Base-by-base conservation (phyloP, 2,113 vertebrate genomes). In the Indicator maculatus region DNA sequence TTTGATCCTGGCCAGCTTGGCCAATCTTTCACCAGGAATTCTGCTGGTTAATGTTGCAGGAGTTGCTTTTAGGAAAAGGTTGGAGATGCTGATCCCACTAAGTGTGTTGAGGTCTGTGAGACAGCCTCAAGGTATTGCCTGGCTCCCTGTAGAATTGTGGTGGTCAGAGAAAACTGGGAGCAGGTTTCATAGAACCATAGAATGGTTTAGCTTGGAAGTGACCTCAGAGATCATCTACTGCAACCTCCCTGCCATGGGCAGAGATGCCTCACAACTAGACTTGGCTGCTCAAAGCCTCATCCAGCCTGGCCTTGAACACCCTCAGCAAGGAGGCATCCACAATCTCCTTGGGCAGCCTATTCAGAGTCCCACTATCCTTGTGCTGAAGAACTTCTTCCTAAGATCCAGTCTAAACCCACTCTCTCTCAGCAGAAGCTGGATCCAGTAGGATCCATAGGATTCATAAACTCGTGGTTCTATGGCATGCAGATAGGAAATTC, bases 81-180 rank as follows among this genome's bases (percentile, higher is more conserved):
- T 45, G 41, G 56, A 59, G 27, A 28, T 1, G 19, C 44, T 0
- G 0, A 17, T 70, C 15, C 44, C 20, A 5, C 6, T 55, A 26
- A 79, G 20, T 3, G 38, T 2, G 5, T n/a, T n/a, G 58, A 44
- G 65, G 30, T 78, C 52, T 61, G 55, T 41, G 59, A 65, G 47
- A 69, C 63, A 72, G 44, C 26, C 60, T 45, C 11, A 52, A 39
- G 50, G 45, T 27, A 13, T 59, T 75, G 30, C 44, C 27, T 55
- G 60, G 5, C n/a, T 45, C 26, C 66, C 2, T 61, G 61, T 17
- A 31, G 86, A 38, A 21, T 24, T 50, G 31, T 38, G 41, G 9
- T 36, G 28, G 47, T 52, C 63, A 56, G 71, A 67, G 19, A 72
- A 71, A 85, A 47, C 2, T 6, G 2, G 26, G 67, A 72, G 38